Evolutionary conservation across 2,797 vertebrate genomes (phyloP).

Genomic region (Gorsachius magnificus): DNA sequence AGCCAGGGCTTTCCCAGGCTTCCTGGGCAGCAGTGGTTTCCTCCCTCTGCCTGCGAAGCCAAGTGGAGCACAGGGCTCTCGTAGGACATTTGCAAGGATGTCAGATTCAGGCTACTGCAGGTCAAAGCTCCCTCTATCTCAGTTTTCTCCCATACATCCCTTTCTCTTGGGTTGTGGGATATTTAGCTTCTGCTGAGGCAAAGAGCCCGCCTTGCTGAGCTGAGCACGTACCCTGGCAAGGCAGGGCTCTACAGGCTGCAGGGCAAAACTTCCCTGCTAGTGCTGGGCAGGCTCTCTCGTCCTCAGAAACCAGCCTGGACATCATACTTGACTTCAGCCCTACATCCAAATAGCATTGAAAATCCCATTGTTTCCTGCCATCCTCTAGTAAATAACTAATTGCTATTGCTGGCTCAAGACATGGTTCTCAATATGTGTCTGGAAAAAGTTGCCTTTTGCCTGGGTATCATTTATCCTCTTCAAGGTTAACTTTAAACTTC

Average conservation of each 20-base stretch:
- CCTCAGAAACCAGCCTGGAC: not conserved
- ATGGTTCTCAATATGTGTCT: rapidly evolving
- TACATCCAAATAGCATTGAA: rapidly evolving
- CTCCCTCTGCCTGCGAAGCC: not conserved
- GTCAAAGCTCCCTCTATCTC: not conserved
- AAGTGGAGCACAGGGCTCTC: not conserved
- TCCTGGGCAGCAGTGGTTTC: not conserved
- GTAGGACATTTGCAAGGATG: not conserved
- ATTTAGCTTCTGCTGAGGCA: rapidly evolving
- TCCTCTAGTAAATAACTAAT: not conserved
- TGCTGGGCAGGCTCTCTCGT: rapidly evolving
- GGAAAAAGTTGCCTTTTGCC: not conserved
- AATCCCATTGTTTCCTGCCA: not conserved
- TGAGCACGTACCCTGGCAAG: not conserved
- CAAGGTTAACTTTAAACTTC: not conserved
- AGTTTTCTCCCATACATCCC: rapidly evolving
- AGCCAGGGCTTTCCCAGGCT: not conserved
- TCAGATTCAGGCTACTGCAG: rapidly evolving
- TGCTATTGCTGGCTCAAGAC: not conserved
- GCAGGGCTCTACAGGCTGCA: not conserved
- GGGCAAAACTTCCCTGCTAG: not conserved
- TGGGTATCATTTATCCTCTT: not conserved
- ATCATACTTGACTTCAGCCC: not conserved
- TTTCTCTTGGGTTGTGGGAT: not conserved
- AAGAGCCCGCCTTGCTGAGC: not conserved